A percentile compares a stretch with the other conserved stretches of the same genome.
phyloP scores from a whole-genome alignment of 2,113 vertebrate species.

The Eudyptes chrysolophus region DNA sequence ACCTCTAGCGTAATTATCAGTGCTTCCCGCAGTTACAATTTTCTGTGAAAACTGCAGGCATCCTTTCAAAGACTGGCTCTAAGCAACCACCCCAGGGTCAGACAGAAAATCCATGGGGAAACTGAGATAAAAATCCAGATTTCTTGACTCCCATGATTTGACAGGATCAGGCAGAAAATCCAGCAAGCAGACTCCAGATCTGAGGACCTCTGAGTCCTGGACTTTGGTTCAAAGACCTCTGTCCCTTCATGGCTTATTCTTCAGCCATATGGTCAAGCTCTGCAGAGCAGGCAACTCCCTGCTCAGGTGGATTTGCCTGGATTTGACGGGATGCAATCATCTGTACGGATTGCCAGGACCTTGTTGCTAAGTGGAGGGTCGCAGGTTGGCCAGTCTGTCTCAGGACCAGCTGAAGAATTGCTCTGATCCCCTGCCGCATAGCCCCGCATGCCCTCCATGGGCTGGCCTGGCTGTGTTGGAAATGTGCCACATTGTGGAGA shows the following conservation, averaged over 20 bases:
- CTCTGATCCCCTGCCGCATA: not conserved
- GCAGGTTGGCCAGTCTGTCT: not conserved
- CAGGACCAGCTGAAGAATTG: not conserved
- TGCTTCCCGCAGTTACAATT: not conserved
- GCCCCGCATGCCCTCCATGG: accelerated
- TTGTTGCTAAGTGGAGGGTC: not conserved
- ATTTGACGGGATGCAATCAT: not conserved
- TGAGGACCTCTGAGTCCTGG: not conserved
- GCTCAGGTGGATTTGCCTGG: not conserved
- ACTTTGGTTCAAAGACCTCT: not conserved
- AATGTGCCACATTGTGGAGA: not conserved
- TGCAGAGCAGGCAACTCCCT: not conserved
- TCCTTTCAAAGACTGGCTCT: not conserved
- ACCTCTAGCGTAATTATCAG: not conserved
- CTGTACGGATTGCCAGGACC: not conserved
- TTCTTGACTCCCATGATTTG: not conserved
- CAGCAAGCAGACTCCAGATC: not conserved
- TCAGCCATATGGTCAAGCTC: not conserved
- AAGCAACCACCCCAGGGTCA: not conserved
- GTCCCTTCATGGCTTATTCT: not conserved
- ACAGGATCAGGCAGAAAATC: not conserved
- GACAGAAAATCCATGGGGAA: not conserved
- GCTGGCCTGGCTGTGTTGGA: not conserved
- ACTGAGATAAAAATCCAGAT: not conserved
- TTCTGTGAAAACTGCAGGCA: not conserved